These are phyloP conservation scores for Cephalopholis sonnerati DNA, from an alignment of 2,113 vertebrate genomes.

Conservation along the genomic window DNA sequence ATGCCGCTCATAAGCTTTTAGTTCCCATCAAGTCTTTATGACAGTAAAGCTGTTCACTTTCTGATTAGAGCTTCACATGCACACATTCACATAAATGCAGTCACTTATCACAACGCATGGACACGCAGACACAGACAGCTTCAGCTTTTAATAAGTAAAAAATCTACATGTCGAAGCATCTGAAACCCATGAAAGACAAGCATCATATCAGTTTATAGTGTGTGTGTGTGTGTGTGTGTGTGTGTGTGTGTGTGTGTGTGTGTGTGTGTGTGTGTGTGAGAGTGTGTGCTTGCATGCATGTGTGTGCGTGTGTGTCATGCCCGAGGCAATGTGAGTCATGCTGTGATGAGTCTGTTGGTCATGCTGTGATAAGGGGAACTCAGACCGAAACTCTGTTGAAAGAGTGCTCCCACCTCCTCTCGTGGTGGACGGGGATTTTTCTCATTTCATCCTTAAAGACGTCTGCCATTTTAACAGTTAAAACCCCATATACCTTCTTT, in stretches of 20 bases:
- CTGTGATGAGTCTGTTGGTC: conserved; percentile 27
- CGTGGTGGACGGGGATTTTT: background rate
- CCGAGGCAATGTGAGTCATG: conserved; percentile 45
- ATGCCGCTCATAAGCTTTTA: conserved; percentile 75
- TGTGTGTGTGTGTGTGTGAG: background rate
- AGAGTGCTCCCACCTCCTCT: background rate
- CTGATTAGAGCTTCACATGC: conserved; percentile 22
- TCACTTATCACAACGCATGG: conserved; percentile 16
- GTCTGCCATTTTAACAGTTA: background rate
- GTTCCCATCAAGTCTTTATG: conserved; percentile 74
- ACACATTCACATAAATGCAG: background rate
- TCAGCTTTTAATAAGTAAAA: background rate
- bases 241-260: background rate
- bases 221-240: background rate
- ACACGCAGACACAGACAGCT: background rate
- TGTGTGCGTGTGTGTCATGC: background rate
- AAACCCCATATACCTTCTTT: background rate
- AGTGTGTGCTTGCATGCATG: background rate
- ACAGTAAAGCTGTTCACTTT: conserved; percentile 31
- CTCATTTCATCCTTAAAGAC: background rate
- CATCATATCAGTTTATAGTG: background rate
- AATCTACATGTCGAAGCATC: background rate
- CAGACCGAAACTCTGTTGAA: conserved; percentile 43
- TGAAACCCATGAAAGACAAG: background rate
- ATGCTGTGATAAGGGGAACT: conserved; percentile 18